Conservation (phyloP, 2,888 invertebrate species). For the Caenorhabditis sp. region DNA sequence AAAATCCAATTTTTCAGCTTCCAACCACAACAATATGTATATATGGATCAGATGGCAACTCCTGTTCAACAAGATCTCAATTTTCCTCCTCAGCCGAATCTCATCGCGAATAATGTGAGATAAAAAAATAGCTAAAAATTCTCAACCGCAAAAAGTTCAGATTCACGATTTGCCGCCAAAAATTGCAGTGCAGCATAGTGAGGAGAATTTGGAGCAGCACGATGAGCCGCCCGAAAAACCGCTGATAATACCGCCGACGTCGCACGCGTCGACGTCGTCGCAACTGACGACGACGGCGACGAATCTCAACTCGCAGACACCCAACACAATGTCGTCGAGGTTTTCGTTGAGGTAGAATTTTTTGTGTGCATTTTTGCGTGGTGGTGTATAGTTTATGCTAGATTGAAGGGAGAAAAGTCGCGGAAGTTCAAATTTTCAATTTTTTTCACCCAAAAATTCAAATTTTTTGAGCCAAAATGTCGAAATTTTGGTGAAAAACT, state of each 20-base stretch:
- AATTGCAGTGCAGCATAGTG: not conserved
- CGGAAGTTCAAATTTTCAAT: too few species aligned
- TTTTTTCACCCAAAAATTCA: too few species aligned
- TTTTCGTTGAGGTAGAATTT: slow-evolving; percentile 33
- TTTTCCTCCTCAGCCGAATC: not conserved
- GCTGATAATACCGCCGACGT: slow-evolving; percentile 11
- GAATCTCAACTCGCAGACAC: slow-evolving; percentile 28
- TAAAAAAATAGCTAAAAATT: too few species aligned
- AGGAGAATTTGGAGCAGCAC: too few species aligned
- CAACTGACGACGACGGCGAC: slow-evolving; percentile 12
- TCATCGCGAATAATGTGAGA: not conserved
- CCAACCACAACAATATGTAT: not conserved
- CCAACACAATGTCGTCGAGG: slow-evolving; percentile 35
- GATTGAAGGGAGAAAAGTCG: too few species aligned
- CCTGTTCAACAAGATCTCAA: not conserved
- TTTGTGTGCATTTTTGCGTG: not conserved
- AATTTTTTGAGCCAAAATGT: too few species aligned
- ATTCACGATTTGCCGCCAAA: not conserved
- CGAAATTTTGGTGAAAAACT: too few species aligned
- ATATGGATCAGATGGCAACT: slow-evolving; percentile 7
- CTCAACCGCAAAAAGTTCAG: not conserved
- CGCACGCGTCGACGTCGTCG: slow-evolving; percentile 5
- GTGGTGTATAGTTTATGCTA: too few species aligned
- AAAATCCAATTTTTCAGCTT: not conserved
- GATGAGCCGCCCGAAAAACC: slow-evolving; percentile 24